Base-by-base conservation (phyloP, 2,888 invertebrate species). In the Podabrus alpinus region DNA sequence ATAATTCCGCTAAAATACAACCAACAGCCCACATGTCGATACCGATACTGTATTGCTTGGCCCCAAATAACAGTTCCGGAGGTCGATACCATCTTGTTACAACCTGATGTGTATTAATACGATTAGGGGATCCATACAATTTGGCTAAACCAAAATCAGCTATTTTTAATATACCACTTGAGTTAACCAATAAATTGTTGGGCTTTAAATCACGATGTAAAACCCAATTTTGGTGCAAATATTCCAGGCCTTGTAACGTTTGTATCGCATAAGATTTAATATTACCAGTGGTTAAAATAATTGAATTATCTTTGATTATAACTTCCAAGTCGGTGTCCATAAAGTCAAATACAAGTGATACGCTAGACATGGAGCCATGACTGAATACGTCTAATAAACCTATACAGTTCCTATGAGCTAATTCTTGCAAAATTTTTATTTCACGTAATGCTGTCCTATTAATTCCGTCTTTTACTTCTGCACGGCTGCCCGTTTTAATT, bases 11-110 rank as follows among this genome's bases (percentile, higher is more conserved):
- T 77, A 99, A 87, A 84, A 99, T 99, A 86, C 99, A 99, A 3
- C 99, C 99, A 11, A 98, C 92, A 3, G 99, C 98, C 99, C 99
- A 99, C 90, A 99, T 97, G 85, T 99, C 99, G 15, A 99, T 95
- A 1, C 97, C 97, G 11, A 95, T 95, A 13, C 97, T 95, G 87
- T 99, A 99, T 84, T 96, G 95, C 66, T 96, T 91, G 0, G 99
- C 97, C 16, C 99, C 99, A 88, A 95, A 98, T 59, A 99, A 88
- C 25, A 99, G 88, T 87, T 99, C 99, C 1, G 99, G 99, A 24
- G 94, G 92, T 84, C 96, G 92, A 86, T 96, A 97, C 96, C 96
- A 97, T 77, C 96, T 90, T 1, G 98, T 98, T 0, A 98, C 98
- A 66, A 98, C 98, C 89, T 99, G 98, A 91, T 99, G 97, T 3